These are phyloP conservation scores for Esox lucius DNA, from an alignment of 2,797 vertebrate genomes.

Conservation along the genomic window DNA sequence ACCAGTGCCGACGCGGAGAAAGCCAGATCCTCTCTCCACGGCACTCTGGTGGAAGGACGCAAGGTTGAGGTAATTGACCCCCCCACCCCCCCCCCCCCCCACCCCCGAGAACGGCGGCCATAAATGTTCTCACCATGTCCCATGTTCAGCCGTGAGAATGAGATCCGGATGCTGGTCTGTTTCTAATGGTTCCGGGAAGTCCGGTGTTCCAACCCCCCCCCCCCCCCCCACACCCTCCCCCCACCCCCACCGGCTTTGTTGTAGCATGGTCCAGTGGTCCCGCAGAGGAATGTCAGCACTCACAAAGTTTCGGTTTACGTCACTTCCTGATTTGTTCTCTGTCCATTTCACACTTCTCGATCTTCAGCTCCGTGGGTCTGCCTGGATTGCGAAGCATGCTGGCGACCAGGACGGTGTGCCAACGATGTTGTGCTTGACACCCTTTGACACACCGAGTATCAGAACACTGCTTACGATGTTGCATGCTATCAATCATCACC, in stretches of 20 bases:
- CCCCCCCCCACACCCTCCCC: constrained; percentile 15
- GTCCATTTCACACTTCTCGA: constrained; percentile 61
- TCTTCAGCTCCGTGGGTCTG: constrained; percentile 52
- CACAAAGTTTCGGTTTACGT: constrained; percentile 34
- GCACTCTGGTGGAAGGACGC: constrained; percentile 93
- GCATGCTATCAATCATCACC: constrained; percentile 64
- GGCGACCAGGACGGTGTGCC: constrained; percentile 62
- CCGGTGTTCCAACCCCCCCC: constrained; percentile 37
- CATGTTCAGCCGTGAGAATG: constrained; percentile 61
- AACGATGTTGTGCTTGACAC: neutral
- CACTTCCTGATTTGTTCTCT: constrained; percentile 49
- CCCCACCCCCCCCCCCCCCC: too few species aligned
- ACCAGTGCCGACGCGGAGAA: constrained; percentile 93
- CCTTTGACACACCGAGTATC: neutral
- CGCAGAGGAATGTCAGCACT: constrained; percentile 42
- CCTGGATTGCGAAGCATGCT: constrained; percentile 70
- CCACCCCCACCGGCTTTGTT: constrained; percentile 68
- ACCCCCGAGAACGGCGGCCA: constrained; percentile 42
- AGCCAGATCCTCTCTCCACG: constrained; percentile 97
- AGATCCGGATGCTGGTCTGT: constrained; percentile 27
- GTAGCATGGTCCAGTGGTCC: constrained; percentile 63
- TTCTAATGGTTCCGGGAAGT: constrained; percentile 47
- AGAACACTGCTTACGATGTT: constrained; percentile 55
- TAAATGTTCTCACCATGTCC: constrained; percentile 49
- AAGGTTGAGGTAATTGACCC: constrained; percentile 96